These are phyloP conservation scores for Agrilus planipennis DNA, from an alignment of 1,140 invertebrate genomes.

Conservation along the genomic window DNA sequence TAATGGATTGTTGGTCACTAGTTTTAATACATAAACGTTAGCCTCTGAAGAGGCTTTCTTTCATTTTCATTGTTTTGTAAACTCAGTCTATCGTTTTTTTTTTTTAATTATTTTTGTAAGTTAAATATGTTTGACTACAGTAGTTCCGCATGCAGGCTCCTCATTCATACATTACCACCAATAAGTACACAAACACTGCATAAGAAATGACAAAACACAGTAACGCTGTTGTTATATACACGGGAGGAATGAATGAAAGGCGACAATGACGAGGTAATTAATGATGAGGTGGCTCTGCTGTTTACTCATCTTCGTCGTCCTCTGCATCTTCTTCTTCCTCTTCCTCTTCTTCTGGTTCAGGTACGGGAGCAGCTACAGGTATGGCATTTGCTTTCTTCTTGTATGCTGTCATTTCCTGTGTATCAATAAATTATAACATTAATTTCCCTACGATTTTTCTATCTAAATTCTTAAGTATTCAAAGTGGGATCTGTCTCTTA, in stretches of 20 bases:
- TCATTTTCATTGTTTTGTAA: too few species aligned
- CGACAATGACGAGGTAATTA: slow-evolving; percentile 13
- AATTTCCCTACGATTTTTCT: too few species aligned
- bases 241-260: slow-evolving; percentile 21
- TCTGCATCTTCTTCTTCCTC: slow-evolving; percentile 43
- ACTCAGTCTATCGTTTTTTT: slow-evolving; percentile 1
- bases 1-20: too few species aligned
- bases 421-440: slow-evolving; percentile 4
- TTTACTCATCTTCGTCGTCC: slow-evolving; percentile 36
- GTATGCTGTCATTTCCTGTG: slow-evolving; percentile 66
- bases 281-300: slow-evolving; percentile 9
- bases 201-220: slow-evolving; percentile 22
- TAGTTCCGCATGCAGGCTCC: slow-evolving; percentile 9
- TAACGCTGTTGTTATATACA: slow-evolving; percentile 25
- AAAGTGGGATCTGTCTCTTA: too few species aligned
- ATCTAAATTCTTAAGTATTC: too few species aligned
- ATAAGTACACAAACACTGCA: slow-evolving; percentile 19
- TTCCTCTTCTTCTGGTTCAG: slow-evolving; percentile 45
- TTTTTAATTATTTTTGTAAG: not conserved
- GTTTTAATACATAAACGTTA: too few species aligned
- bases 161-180: slow-evolving; percentile 21
- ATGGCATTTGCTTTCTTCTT: slow-evolving; percentile 55
- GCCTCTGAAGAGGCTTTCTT: too few species aligned
- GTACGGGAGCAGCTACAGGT: slow-evolving; percentile 36
- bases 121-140: not conserved